phyloP scores from a whole-genome alignment of 2,888 invertebrate genomes.

The Suillia variegata region DNA sequence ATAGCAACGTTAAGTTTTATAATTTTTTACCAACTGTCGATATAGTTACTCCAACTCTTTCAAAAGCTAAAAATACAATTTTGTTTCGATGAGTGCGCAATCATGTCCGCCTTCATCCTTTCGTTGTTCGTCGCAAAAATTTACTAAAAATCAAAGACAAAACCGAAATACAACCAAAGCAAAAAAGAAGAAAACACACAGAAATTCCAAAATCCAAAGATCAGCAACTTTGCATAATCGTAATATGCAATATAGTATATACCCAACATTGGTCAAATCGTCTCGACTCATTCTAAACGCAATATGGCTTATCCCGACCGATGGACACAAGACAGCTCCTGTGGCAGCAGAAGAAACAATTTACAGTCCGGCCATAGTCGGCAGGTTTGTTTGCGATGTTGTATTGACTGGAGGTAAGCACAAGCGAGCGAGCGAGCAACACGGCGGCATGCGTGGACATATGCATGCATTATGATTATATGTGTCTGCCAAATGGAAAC shows the following conservation, averaged over 20 bases:
- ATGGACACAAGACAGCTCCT: neutral
- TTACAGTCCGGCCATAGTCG: neutral
- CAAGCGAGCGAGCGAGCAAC: neutral
- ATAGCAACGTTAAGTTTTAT: too few relatives aligned
- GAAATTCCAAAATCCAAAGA: too few relatives aligned
- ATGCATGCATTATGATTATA: slow-evolving; percentile 52
- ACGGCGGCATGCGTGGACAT: slow-evolving; percentile 17
- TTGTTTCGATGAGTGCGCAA: slow-evolving; percentile 15
- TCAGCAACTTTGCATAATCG: too few relatives aligned
- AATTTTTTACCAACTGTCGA: too few relatives aligned
- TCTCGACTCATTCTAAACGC: neutral
- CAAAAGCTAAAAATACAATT: too few relatives aligned
- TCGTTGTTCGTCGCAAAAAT: too few relatives aligned
- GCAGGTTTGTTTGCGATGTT: neutral
- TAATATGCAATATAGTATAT: too few relatives aligned
- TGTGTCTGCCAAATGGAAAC: slow-evolving; percentile 34
- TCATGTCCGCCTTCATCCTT: slow-evolving; percentile 16
- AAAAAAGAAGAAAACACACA: too few relatives aligned
- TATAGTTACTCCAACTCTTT: too few relatives aligned
- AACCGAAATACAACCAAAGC: too few relatives aligned
- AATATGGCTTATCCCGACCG: slow-evolving; percentile 4
- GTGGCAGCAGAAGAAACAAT: neutral
- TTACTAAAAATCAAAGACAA: too few relatives aligned
- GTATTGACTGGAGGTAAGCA: neutral
- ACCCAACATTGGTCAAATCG: too few relatives aligned